Evolutionary conservation across 2,113 vertebrate species (phyloP), one percentile per base, ranked within the genome.

Genomic region (Mirza zaza): DNA sequence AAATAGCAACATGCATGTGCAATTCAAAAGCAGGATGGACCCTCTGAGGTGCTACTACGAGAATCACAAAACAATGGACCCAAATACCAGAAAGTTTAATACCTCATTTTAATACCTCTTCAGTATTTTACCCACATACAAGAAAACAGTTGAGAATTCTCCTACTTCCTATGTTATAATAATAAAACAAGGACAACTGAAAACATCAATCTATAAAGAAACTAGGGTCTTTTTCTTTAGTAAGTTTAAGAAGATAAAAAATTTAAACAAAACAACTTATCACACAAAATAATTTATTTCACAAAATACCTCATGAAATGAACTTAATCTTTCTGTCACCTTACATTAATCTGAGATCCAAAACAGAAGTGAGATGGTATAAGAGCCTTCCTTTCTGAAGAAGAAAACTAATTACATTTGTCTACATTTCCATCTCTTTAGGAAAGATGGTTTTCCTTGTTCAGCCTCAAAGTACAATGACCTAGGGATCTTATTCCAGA

Each of bases 361-460:
- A 93, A 79, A 91, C 36, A 87, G 77, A 95, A 93, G 79, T 18
- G 80, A 70, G n/a, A 79, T 3, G 11, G 25, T 84, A 23, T 63
- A 65, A 88, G 65, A 87, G 39, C 50, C 48, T 94, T 82, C 50
- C 36, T 93, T 95, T 80, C 67, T 75, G 88, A 79, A 88, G 48
- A 94, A 95, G 77, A 77, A 96, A 94, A 94, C 23, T 71, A 86
- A 90, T 76, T 86, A 36, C 83, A 61, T 57, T 57, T 77, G 92
- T 71, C 90, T 94, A 90, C 77, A 92, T 32, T 76, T 91, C 63
- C 89, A 39, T 81, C 80, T 96, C 87, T 96, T 97, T 55, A 86
- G 94, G 36, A 39, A 97, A 96, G 85, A 96, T 17, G 76, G 87
- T 88, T 96, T 97, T 91, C 85, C 85, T 75, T 84, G 18, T 81